Percentiles rank a stretch among this genome's conserved stretches.
phyloP scores from a whole-genome alignment of 2,888 invertebrate genomes.

The Hipparchia sbordonii region DNA sequence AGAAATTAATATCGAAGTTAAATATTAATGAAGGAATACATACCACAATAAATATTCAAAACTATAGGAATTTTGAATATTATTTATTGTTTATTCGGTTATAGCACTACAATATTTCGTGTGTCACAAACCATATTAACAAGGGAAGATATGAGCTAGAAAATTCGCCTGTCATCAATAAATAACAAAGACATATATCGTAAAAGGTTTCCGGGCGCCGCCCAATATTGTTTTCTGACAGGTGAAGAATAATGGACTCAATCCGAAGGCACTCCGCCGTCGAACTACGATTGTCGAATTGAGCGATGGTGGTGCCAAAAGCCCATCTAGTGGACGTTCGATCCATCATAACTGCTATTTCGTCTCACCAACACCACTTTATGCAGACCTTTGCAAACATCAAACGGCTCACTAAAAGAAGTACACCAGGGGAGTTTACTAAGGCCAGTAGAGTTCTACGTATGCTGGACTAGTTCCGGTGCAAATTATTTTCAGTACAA shows the following conservation, averaged over 20 bases:
- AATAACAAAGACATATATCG: slow-evolving; percentile 38
- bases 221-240: slow-evolving; percentile 45
- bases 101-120: neutral
- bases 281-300: slow-evolving; percentile 75
- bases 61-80: neutral
- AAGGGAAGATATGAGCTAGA: slow-evolving; percentile 27
- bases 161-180: slow-evolving; percentile 36
- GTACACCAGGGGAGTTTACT: slow-evolving; percentile 28
- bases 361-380: slow-evolving; percentile 53
- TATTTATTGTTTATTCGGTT: neutral
- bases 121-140: slow-evolving; percentile 14
- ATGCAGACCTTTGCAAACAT: slow-evolving; percentile 45
- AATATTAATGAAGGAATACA: neutral
- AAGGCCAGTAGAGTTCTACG: slow-evolving; percentile 44
- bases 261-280: slow-evolving; percentile 66
- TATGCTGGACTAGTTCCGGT: slow-evolving; percentile 51
- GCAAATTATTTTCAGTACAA: slow-evolving; percentile 78
- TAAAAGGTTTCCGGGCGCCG: slow-evolving; percentile 37
- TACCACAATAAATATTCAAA: neutral
- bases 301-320: slow-evolving; percentile 77
- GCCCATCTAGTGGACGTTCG: slow-evolving; percentile 69
- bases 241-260: slow-evolving; percentile 70
- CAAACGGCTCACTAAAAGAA: slow-evolving; percentile 19
- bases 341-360: slow-evolving; percentile 74
- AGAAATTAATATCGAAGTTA: neutral